A percentile compares a stretch with the other conserved stretches of the same genome.
These are phyloP conservation scores for Ammospiza maritima DNA, from an alignment of 2,797 vertebrate species.

Conservation along the genomic window DNA sequence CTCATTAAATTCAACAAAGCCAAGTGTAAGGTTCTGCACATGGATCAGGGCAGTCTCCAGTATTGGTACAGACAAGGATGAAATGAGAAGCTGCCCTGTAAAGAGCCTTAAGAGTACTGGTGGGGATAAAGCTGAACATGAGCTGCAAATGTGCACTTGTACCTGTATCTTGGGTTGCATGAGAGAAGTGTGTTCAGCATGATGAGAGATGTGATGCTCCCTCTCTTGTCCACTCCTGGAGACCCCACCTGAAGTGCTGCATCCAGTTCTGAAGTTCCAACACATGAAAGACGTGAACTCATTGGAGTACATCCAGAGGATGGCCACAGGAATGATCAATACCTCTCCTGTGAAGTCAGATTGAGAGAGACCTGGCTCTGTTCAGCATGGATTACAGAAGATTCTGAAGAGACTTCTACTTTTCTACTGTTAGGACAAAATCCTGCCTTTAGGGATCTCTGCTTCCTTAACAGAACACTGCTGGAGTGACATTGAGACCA, in stretches of 20 bases:
- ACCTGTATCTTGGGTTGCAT: not conserved
- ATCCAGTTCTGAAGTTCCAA: not conserved
- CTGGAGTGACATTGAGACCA: too few species aligned
- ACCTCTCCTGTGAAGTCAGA: not conserved
- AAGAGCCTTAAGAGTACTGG: fast-evolving
- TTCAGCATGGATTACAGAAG: not conserved
- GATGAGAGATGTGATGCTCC: not conserved
- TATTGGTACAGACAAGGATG: too few species aligned
- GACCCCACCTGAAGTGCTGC: not conserved
- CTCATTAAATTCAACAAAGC: not conserved
- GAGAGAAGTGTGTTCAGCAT: not conserved
- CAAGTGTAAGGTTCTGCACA: not conserved
- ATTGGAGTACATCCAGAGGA: not conserved
- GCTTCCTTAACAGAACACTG: too few species aligned
- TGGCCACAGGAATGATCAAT: not conserved
- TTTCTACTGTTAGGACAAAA: too few species aligned
- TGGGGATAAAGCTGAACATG: not conserved
- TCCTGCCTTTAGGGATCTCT: too few species aligned
- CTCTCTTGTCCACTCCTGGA: not conserved
- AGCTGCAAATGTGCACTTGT: not conserved
- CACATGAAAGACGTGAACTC: not conserved
- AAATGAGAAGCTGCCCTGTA: not conserved
- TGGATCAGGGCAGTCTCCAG: not conserved
- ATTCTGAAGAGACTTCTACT: not conserved
- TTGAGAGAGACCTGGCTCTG: not conserved